These are phyloP conservation scores for Sebastes matsubarae DNA, from an alignment of 2,797 vertebrate species.

Conservation along the genomic window DNA sequence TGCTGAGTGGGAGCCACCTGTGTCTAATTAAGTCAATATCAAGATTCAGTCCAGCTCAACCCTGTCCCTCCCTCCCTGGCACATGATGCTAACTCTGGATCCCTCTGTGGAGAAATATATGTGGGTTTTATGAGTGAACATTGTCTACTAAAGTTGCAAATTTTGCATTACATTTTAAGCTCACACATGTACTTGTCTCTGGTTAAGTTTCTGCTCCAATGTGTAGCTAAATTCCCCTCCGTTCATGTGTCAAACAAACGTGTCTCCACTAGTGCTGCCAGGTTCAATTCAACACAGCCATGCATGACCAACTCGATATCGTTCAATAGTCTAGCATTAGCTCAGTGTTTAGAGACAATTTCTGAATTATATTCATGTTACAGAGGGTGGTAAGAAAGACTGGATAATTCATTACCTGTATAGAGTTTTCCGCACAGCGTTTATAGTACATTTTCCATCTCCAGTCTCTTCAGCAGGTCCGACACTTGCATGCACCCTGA, in stretches of 20 bases:
- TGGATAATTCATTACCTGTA: constrained; percentile 65
- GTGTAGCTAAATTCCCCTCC: constrained; percentile 21
- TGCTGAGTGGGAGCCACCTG: background rate
- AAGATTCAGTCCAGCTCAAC: background rate
- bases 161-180: background rate
- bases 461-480: background rate
- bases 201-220: background rate
- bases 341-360: constrained; percentile 13
- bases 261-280: constrained; percentile 23
- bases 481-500: constrained; percentile 31
- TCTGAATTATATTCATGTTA: background rate
- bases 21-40: background rate
- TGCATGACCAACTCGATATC: constrained; percentile 44
- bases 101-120: background rate
- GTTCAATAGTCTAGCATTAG: constrained; percentile 19
- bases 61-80: background rate
- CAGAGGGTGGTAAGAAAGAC: background rate
- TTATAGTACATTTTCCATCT: constrained; percentile 66
- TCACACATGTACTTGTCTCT: background rate
- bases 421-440: constrained; percentile 41
- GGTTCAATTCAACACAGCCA: constrained; percentile 55
- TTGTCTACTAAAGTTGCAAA: background rate
- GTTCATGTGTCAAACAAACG: constrained; percentile 65
- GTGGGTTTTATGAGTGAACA: background rate
- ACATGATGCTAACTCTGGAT: background rate